phyloP scores from a whole-genome alignment of 2,888 invertebrate species.

The Metacarcinus magister region DNA sequence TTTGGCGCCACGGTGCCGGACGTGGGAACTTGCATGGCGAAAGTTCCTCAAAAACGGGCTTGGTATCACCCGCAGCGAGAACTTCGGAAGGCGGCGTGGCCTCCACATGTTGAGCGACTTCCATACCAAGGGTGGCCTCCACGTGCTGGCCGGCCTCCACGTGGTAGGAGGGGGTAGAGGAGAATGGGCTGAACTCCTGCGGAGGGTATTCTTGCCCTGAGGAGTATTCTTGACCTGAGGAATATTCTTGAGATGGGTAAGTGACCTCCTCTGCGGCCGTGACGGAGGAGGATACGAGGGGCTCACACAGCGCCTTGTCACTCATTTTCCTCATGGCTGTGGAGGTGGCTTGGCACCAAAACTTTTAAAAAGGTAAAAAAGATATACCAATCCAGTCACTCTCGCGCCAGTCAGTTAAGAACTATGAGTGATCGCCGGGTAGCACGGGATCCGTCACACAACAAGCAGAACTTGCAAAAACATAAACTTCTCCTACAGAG shows the following conservation, averaged over 20 bases:
- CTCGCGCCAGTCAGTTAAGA: background rate
- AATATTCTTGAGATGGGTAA: conserved; percentile 56
- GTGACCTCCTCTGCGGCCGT: conserved; percentile 65
- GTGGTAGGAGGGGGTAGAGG: conserved; percentile 59
- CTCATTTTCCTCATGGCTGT: conserved; percentile 71
- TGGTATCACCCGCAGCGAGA: conserved; percentile 56
- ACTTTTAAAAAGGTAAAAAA: conserved; percentile 6
- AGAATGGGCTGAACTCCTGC: conserved; percentile 57
- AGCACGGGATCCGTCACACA: conserved; percentile 41
- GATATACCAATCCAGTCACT: background rate
- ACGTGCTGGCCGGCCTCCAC: conserved; percentile 67
- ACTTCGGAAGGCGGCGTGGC: conserved; percentile 51
- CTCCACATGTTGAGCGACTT: conserved; percentile 59
- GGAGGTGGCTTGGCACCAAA: background rate
- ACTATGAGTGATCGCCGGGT: conserved; percentile 22
- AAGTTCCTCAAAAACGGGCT: conserved; percentile 70
- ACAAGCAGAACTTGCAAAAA: conserved; percentile 62
- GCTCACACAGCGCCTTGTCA: conserved; percentile 76
- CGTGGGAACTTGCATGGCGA: conserved; percentile 70
- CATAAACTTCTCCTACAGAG: conserved; percentile 5
- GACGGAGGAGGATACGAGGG: conserved; percentile 74
- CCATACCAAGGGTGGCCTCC: conserved; percentile 59
- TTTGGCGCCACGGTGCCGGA: conserved; percentile 68
- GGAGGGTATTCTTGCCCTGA: conserved; percentile 34
- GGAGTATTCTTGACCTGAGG: conserved; percentile 65